These are phyloP conservation scores for Stegophylla sp. DNA, from an alignment of 2,888 invertebrate species.

Conservation along the genomic window DNA sequence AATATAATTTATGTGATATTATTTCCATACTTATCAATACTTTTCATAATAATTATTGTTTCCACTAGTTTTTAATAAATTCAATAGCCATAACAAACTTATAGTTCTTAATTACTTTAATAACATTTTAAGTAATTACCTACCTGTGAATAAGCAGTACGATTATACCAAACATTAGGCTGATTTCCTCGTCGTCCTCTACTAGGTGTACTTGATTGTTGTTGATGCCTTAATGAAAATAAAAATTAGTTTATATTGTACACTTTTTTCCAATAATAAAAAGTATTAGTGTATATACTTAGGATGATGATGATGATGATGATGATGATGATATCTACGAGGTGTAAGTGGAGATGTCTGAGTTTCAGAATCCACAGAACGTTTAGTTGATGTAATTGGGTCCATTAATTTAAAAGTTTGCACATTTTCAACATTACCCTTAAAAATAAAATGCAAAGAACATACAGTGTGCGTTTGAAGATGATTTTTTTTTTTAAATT, in stretches of 20 bases:
- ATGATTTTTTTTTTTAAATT: no score
- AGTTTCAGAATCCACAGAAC: constrained; percentile 61
- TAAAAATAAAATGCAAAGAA: background rate
- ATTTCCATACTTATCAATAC: no score
- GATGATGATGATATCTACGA: constrained; percentile 65
- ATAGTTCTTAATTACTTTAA: no score
- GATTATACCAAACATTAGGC: constrained; percentile 63
- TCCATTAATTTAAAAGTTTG: constrained; percentile 47
- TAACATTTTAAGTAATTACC: background rate
- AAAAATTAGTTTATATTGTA: background rate
- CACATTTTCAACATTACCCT: constrained; percentile 52
- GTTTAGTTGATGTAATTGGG: constrained; percentile 31
- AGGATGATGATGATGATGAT: constrained; percentile 65
- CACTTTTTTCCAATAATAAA: background rate
- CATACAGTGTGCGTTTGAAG: no score
- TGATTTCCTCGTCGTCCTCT: constrained; percentile 62
- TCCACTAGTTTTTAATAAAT: no score
- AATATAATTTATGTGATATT: no score
- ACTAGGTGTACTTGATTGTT: constrained; percentile 61
- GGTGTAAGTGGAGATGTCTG: constrained; percentile 66
- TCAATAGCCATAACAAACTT: no score
- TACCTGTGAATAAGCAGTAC: constrained; percentile 63
- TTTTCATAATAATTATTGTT: no score
- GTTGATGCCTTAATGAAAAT: constrained; percentile 59
- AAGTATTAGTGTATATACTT: constrained; percentile 60